Evolutionary conservation across 1,140 invertebrate species (phyloP), one percentile per base, ranked within the genome.

Genomic region (Halictus rubicundus): DNA sequence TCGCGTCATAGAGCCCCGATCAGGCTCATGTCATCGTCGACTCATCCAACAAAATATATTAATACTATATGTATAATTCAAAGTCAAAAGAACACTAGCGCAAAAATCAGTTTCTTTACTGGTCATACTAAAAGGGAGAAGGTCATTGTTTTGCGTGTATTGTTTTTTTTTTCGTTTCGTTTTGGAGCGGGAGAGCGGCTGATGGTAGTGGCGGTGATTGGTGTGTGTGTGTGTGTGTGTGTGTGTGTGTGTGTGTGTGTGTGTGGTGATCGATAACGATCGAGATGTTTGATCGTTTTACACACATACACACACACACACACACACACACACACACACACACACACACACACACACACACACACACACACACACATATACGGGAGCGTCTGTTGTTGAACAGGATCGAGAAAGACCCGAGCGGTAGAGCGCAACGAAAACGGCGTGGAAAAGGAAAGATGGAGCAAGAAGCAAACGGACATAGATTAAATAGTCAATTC

Each of bases 11-110:
- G 68, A 75, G 79, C 72, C 42, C 42, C 46, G 57, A 49, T 49
- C 61, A 59, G 32, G 63, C 64, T 81, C 64, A 78, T 78, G 72
- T 69, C 21, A 61, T 80, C 84, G 76, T 76, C 89, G 86, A 89
- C 85, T 85, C 89, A 89, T 92, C 88, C 88, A 92, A 92, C 91
- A 92, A 92, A 91, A 91, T 92, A 92, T 90, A 91, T 92, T 92
- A 92, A 91, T 92, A 92, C 89, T 91, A 91, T 92, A 87, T 61
- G 42, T 46, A 46, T 46, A 46, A 64, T 72, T 84, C 82, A 49
- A 76, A 77, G 75, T 61, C 52, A 75, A 49, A 72, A 73, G 32
- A 77, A 74, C 59, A 63, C 69, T 68, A 73, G 39, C 54, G 68
- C 71, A 66, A 75, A 61, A 64, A 70, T 65, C 49, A 19, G 65